A percentile compares a stretch with the other conserved stretches of the same genome.
Evolutionary conservation across 2,888 invertebrate species (phyloP).

Genomic region (Leptopilina syphax): DNA sequence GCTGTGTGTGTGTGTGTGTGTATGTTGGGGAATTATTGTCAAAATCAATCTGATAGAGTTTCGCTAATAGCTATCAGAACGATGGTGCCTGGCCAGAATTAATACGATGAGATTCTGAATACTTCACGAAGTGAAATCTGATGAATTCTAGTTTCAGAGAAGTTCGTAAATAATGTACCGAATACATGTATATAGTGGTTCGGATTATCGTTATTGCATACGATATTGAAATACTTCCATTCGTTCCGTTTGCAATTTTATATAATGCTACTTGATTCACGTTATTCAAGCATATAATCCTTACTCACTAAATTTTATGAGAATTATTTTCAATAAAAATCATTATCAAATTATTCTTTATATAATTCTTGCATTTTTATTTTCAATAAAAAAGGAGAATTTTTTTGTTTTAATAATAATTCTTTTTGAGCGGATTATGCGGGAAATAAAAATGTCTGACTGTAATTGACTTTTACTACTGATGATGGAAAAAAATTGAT

Average conservation of each 20-base stretch:
- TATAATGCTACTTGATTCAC: conserved; percentile 30
- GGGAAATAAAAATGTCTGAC: no score
- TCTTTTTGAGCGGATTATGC: no score
- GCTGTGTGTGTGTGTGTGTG: not conserved
- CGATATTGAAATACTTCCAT: conserved; percentile 61
- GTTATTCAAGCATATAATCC: not conserved
- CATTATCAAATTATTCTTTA: no score
- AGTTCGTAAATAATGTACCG: conserved; percentile 48
- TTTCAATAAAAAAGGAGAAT: no score
- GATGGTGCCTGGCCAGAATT: conserved; percentile 57
- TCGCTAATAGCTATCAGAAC: conserved; percentile 56
- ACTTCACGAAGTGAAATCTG: conserved; percentile 59
- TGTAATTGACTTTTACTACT: no score
- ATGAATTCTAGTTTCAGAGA: conserved; percentile 59
- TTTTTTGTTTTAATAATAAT: no score
- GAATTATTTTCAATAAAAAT: no score
- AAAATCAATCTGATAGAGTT: conserved; percentile 36
- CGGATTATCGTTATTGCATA: conserved; percentile 46
- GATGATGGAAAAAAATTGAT: no score
- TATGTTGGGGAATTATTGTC: conserved; percentile 22
- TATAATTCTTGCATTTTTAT: no score
- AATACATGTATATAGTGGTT: conserved; percentile 51
- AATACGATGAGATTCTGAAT: conserved; percentile 60
- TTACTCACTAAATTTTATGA: not conserved
- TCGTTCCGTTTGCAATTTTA: conserved; percentile 45